Evolutionary conservation across 2,888 invertebrate species (phyloP).

Genomic region (Barypeithes pellucidus): DNA sequence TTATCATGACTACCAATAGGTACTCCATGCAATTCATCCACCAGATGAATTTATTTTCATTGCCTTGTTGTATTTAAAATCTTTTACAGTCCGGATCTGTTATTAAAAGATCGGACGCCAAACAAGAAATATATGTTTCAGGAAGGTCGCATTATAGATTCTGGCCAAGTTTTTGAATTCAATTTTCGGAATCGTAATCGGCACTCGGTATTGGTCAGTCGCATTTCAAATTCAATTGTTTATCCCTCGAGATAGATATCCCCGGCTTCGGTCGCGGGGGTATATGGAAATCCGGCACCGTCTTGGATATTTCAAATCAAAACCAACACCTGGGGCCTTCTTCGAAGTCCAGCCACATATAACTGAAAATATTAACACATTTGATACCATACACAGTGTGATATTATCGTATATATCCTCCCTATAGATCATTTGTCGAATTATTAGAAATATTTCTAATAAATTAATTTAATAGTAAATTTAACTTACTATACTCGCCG

Average conservation of each 20-base stretch:
- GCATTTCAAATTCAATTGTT: constrained; percentile 71
- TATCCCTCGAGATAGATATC: constrained; percentile 70
- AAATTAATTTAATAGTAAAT: no score
- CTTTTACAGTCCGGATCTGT: constrained; percentile 38
- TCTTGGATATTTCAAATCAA: constrained; percentile 70
- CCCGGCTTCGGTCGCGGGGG: constrained; percentile 66
- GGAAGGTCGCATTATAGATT: constrained; percentile 69
- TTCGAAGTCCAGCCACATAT: constrained; percentile 49
- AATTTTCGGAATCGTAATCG: constrained; percentile 71
- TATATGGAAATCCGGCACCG: constrained; percentile 67
- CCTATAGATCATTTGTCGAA: no score
- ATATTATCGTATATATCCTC: constrained; percentile 44
- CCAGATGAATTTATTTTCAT: no score
- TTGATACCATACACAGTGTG: constrained; percentile 47
- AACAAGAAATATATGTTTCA: constrained; percentile 60
- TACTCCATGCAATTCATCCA: no score
- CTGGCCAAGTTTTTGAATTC: constrained; percentile 72
- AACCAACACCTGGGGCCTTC: constrained; percentile 67
- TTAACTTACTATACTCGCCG: no score
- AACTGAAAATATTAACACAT: constrained; percentile 69
- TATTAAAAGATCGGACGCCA: constrained; percentile 52
- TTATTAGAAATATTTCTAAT: no score
- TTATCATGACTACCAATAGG: no score
- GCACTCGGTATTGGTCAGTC: constrained; percentile 71
- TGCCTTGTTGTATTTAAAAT: no score